Evolutionary conservation across 2,797 vertebrate genomes (phyloP).

Genomic region (Geranospiza caerulescens): DNA sequence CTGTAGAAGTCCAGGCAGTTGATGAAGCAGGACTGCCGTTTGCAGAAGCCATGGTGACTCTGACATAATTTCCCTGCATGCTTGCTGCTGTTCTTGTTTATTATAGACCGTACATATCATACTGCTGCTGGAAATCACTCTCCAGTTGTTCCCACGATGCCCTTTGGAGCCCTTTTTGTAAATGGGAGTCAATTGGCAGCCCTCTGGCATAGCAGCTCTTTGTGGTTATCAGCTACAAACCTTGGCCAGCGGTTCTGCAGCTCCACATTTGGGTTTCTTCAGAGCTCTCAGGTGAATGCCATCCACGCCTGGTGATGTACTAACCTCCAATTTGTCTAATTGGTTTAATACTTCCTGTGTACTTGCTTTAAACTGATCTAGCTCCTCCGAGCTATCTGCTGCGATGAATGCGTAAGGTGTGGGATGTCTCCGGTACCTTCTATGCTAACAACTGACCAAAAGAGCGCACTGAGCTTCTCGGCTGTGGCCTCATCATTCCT

Average conservation of each 20-base stretch:
- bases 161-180: not conserved
- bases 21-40: not conserved
- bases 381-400: accelerated
- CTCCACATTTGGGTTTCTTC: not conserved
- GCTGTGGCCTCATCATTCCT: not conserved
- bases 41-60: not conserved
- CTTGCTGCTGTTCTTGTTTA: not conserved
- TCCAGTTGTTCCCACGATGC: not conserved
- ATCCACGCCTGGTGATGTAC: not conserved
- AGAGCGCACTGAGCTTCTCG: not conserved
- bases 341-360: not conserved
- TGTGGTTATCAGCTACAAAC: not conserved
- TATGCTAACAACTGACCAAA: not conserved
- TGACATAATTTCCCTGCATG: not conserved
- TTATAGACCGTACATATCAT: not conserved
- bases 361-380: not conserved
- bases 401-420: accelerated
- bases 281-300: not conserved
- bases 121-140: not conserved
- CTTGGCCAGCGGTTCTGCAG: not conserved
- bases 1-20: not conserved
- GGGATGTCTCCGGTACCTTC: not conserved
- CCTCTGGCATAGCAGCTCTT: not conserved
- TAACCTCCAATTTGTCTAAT: not conserved
- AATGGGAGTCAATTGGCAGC: not conserved